These are phyloP conservation scores for Leptinotarsa haldemani DNA, from an alignment of 2,888 invertebrate species.

Conservation along the genomic window DNA sequence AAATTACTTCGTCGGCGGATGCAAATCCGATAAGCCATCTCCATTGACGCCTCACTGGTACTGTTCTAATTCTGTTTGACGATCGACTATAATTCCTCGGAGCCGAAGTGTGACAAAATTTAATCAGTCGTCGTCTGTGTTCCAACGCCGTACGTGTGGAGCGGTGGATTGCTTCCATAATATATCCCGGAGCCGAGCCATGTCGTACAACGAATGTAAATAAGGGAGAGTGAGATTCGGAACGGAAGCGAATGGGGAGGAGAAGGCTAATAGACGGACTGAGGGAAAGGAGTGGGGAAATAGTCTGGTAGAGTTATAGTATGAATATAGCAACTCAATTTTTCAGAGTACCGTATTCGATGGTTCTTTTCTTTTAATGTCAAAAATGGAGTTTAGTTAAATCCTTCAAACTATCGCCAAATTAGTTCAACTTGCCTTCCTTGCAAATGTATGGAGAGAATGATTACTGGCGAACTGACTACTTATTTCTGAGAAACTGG, in stretches of 20 bases:
- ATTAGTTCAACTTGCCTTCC: no score
- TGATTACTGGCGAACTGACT: no score
- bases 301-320: not conserved
- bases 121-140: conserved; percentile 12
- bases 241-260: not conserved
- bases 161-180: not conserved
- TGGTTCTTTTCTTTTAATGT: no score
- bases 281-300: not conserved
- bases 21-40: not conserved
- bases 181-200: conserved; percentile 1
- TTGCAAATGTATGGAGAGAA: no score
- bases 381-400: no score
- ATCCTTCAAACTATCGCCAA: no score
- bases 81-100: conserved; percentile 16
- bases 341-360: no score
- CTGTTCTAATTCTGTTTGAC: conserved; percentile 14
- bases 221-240: not conserved
- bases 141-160: not conserved
- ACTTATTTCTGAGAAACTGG: no score
- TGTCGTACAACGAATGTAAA: conserved; percentile 10
- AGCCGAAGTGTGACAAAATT: conserved; percentile 21
- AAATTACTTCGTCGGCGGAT: not conserved
- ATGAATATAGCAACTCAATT: not conserved
- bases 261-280: not conserved
- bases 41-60: not conserved